These are phyloP conservation scores for Notoglanidium macrostoma DNA, from an alignment of 2,797 vertebrate species.

Conservation along the genomic window DNA sequence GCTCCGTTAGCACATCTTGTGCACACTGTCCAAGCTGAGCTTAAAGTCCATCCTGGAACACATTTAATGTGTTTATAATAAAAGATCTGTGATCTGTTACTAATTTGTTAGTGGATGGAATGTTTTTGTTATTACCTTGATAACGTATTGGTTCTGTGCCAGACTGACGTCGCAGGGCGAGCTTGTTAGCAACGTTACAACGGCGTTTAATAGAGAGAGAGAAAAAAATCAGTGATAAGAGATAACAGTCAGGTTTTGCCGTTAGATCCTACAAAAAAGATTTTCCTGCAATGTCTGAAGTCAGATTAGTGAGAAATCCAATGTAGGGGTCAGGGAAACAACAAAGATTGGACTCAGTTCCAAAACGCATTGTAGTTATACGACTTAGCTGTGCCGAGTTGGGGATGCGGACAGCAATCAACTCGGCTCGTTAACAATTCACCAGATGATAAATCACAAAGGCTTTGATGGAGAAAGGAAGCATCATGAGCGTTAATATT, in stretches of 20 bases:
- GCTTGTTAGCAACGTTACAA: not conserved
- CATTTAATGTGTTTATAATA: constrained; percentile 3
- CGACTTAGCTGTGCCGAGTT: not conserved
- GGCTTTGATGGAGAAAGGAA: not conserved
- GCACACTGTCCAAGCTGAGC: too few relatives aligned
- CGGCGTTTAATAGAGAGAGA: not conserved
- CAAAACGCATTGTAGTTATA: not conserved
- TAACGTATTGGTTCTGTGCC: not conserved
- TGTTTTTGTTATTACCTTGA: not conserved
- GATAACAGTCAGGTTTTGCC: not conserved
- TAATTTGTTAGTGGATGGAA: not conserved
- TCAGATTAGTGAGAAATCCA: not conserved
- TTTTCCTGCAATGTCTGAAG: not conserved
- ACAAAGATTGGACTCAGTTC: not conserved
- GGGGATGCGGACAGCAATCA: not conserved
- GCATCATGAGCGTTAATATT: not conserved
- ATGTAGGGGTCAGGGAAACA: not conserved
- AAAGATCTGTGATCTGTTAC: not conserved
- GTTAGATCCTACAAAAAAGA: not conserved
- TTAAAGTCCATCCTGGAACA: constrained; percentile 1
- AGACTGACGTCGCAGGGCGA: not conserved
- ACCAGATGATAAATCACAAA: not conserved
- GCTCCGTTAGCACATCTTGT: not conserved
- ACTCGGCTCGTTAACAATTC: not conserved
- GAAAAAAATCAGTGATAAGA: not conserved